Base-by-base conservation (phyloP, 2,113 vertebrate genomes). In the Gobio gobio region DNA sequence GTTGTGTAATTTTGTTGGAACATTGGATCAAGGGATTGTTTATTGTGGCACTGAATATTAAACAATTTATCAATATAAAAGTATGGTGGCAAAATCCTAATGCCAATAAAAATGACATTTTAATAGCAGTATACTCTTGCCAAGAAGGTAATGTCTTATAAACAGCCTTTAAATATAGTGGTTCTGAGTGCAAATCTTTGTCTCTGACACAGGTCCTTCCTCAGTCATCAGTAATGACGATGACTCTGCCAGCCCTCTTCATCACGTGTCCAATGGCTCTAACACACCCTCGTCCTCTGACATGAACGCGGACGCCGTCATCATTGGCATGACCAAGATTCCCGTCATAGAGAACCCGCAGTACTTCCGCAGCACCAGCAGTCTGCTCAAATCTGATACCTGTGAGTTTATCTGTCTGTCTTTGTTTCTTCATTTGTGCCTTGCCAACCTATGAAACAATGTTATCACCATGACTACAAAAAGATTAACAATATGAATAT, bases 321-420 rank as follows among this genome's bases (percentile, higher is more conserved):
- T 97, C 86, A 97, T 97, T 85, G 96, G 96, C 68, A 97, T 97
- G 96, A 97, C 96, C 0, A 96, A 97, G 92, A 97, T 97, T 87
- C 96, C 96, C 0, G 95, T 97, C 82, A 97, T 97, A 14, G 96
- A 97, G 95, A 97, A 97, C 91, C 96, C 96, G 0, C 96, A 97
- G 89, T 97, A 97, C 88, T 97, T 97, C 92, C 96, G 96, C 91
- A 96, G 96, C 90, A 96, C 96, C 72, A 95, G 94, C 88, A 96
- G 94, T 85, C 93, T 96, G 64, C 96, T 96, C 86, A 97, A 97
- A 91, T 93, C 96, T 82, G 96, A 96, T 87, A 96, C 96, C 74
- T 96, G 96, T 97, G 93, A 97, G 96, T 97, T 6, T 9, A 4
- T 26, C 54, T 29, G 8, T 43, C 70, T 59, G 29, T 59, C 54